phyloP scores from a whole-genome alignment of 2,113 vertebrate species.

The Megaceryle torquata region DNA sequence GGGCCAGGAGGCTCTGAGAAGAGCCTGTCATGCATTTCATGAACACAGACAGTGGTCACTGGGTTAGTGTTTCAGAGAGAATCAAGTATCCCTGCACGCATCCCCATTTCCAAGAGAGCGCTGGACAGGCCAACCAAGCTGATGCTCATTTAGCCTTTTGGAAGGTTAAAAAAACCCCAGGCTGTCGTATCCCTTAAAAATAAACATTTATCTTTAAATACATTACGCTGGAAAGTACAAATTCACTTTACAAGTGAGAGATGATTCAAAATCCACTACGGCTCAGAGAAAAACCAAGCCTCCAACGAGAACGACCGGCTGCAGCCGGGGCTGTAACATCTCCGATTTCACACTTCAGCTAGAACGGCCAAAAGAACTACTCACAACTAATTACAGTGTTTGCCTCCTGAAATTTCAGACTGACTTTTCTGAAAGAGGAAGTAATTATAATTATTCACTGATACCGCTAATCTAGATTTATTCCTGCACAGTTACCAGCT shows the following conservation, averaged over 20 bases:
- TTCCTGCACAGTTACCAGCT: not conserved
- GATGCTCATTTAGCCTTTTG: not conserved
- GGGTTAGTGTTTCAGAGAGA: slow-evolving; percentile 2
- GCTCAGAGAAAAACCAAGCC: not conserved
- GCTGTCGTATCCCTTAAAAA: not conserved
- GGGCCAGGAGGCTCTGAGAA: slow-evolving; percentile 41
- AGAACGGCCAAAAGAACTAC: not conserved
- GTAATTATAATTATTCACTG: not conserved
- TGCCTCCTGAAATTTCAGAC: not conserved
- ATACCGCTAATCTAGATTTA: not conserved
- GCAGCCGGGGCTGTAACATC: not conserved
- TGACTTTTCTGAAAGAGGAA: not conserved
- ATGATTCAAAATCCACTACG: not conserved
- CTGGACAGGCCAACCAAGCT: not conserved
- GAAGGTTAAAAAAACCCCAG: not conserved
- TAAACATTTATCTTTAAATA: not conserved
- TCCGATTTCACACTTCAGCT: not conserved
- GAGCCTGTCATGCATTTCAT: slow-evolving; percentile 11
- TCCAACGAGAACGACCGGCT: not conserved
- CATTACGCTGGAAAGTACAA: not conserved
- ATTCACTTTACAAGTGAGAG: not conserved
- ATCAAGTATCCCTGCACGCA: not conserved
- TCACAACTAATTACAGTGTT: not conserved
- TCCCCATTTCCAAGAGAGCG: not conserved
- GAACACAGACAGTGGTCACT: not conserved